A percentile compares a stretch with the other conserved stretches of the same genome.
Conservation (phyloP, 2,797 vertebrate genomes). For the Bufotes viridis region DNA sequence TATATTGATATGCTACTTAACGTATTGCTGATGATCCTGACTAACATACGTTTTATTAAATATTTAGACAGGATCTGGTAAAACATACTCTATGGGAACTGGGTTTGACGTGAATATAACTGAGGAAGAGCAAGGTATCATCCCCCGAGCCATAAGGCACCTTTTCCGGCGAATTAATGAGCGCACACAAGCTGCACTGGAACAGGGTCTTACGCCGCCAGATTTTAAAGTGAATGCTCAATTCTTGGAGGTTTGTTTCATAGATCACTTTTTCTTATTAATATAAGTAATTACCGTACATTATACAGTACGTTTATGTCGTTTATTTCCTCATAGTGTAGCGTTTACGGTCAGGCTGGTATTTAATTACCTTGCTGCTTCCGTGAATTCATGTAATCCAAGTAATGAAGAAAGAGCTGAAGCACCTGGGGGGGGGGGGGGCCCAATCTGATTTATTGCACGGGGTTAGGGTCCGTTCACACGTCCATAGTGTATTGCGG, state of each 20-base stretch:
- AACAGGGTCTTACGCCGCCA: constrained; percentile 86
- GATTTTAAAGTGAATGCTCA: constrained; percentile 98
- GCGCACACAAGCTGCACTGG: constrained; percentile 81
- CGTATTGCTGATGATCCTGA: not conserved
- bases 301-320: no score
- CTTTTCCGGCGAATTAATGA: constrained; percentile 92
- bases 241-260: constrained; percentile 88
- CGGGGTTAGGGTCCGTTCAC: no score
- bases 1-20: not conserved
- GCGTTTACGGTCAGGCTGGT: not conserved
- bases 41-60: not conserved
- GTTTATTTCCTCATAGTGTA: not conserved
- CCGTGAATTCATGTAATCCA: no score
- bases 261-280: not conserved
- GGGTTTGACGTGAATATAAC: constrained; percentile 91
- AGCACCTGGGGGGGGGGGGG: no score
- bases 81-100: constrained; percentile 98
- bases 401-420: no score
- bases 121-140: constrained; percentile 91
- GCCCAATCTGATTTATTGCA: no score
- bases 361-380: no score
- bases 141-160: constrained; percentile 90
- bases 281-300: not conserved
- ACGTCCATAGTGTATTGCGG: no score
- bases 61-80: constrained; percentile 92